Conservation (phyloP, 2,113 vertebrate genomes). For the Sarotherodon lohbergeri region DNA sequence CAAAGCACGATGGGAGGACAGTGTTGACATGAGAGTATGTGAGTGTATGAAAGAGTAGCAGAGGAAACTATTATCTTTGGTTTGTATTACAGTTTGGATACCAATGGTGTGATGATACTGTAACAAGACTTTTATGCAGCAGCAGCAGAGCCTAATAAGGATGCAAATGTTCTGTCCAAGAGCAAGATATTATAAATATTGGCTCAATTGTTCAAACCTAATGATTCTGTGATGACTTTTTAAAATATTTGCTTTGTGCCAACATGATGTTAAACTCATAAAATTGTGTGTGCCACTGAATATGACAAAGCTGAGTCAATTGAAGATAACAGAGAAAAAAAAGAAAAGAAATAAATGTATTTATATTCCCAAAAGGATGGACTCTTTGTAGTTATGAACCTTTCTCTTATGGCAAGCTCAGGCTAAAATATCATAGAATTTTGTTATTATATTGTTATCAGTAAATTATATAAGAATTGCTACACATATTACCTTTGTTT, state of each 20-base stretch:
- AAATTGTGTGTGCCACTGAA: not conserved
- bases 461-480: not conserved
- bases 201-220: not conserved
- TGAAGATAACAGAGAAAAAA: not conserved
- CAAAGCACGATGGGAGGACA: not conserved
- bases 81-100: not conserved
- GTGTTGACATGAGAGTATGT: conserved; percentile 5
- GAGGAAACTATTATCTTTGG: not conserved
- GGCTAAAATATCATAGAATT: not conserved
- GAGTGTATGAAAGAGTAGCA: not conserved
- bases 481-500: not conserved
- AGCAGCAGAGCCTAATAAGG: not conserved
- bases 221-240: not conserved
- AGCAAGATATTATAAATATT: not conserved
- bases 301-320: not conserved
- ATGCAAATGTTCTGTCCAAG: not conserved
- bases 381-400: not conserved
- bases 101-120: not conserved
- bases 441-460: not conserved
- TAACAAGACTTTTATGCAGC: not conserved
- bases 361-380: not conserved
- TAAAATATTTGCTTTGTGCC: not conserved
- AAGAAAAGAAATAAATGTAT: not conserved
- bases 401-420: not conserved
- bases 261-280: not conserved